These are phyloP conservation scores for Brenthis ino DNA, from an alignment of 2,888 invertebrate species.

Conservation along the genomic window DNA sequence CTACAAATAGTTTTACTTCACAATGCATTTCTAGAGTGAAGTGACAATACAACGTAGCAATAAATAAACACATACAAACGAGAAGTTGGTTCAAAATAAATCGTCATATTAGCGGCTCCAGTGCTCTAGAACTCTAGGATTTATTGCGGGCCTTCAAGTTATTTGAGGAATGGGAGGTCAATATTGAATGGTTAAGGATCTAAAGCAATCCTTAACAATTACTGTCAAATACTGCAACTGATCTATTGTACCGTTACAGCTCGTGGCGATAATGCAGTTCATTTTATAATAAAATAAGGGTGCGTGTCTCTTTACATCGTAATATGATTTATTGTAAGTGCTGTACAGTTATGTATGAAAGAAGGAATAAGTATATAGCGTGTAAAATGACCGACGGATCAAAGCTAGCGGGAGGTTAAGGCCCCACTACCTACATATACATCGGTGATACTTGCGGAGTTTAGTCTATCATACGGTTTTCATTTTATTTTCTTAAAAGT, in stretches of 20 bases:
- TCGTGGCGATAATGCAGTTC: slow-evolving; percentile 44
- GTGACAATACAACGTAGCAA: slow-evolving; percentile 29
- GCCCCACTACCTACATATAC: no score
- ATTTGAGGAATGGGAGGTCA: slow-evolving; percentile 29
- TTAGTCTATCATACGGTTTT: no score
- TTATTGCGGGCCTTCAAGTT: slow-evolving; percentile 4
- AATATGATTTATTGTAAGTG: slow-evolving; percentile 11
- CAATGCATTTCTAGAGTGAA: slow-evolving; percentile 23
- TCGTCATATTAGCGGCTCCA: slow-evolving; percentile 23
- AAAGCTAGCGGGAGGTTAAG: no score
- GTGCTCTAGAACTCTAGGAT: slow-evolving; percentile 7
- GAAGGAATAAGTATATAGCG: not conserved
- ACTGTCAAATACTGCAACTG: slow-evolving; percentile 74
- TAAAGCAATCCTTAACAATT: slow-evolving; percentile 67
- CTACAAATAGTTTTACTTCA: slow-evolving; percentile 12
- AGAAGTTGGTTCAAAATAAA: slow-evolving; percentile 24
- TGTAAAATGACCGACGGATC: no score
- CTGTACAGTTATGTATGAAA: not conserved
- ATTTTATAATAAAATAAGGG: slow-evolving; percentile 32
- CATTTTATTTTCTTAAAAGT: no score
- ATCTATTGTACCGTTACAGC: slow-evolving; percentile 61
- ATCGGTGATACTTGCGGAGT: no score
- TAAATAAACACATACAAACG: slow-evolving; percentile 29
- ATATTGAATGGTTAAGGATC: slow-evolving; percentile 36
- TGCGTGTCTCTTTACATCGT: slow-evolving; percentile 6